Percentiles rank a stretch among this genome's conserved stretches.
Evolutionary conservation across 1,140 invertebrate species (phyloP).

Genomic region (Drosophila ananassae): DNA sequence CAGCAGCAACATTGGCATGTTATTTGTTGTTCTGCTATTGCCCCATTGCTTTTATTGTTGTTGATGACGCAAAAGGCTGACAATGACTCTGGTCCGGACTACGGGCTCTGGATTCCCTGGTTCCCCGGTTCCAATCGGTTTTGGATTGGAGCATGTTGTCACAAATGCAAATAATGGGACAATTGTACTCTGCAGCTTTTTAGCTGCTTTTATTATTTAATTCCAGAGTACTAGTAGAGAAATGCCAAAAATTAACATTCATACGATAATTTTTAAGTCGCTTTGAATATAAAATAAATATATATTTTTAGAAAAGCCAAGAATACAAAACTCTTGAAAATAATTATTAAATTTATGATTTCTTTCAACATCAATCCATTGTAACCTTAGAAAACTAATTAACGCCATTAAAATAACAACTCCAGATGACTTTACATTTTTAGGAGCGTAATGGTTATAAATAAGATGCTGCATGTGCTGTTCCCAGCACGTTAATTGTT

Average conservation of each 20-base stretch:
- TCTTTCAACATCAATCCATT: background rate
- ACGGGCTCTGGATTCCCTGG: background rate
- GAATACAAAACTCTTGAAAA: too few species aligned
- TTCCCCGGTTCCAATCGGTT: background rate
- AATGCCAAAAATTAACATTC: constrained; percentile 7
- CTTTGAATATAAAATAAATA: background rate
- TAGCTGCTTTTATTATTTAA: constrained; percentile 78
- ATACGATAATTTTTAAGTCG: constrained; percentile 10
- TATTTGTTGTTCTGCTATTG: constrained; percentile 59
- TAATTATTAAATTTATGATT: too few species aligned
- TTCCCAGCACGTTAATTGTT: constrained; percentile 70
- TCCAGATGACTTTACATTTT: constrained; percentile 27
- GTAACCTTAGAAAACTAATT: constrained; percentile 41
- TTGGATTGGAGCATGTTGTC: constrained; percentile 47
- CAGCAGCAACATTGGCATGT: constrained; percentile 47
- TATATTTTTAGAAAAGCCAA: too few species aligned
- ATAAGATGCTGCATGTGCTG: constrained; percentile 51
- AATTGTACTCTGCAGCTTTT: constrained; percentile 67
- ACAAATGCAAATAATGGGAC: constrained; percentile 83
- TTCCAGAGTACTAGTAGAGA: constrained; percentile 57
- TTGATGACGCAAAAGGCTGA: constrained; percentile 58
- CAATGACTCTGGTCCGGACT: constrained; percentile 31
- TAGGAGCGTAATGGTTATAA: constrained; percentile 22
- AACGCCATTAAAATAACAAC: constrained; percentile 57
- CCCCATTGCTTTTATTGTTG: constrained; percentile 72